Evolutionary conservation across 2,113 vertebrate species (phyloP), one percentile per base, ranked within the genome.

Genomic region (Ceuthmochares aereus): DNA sequence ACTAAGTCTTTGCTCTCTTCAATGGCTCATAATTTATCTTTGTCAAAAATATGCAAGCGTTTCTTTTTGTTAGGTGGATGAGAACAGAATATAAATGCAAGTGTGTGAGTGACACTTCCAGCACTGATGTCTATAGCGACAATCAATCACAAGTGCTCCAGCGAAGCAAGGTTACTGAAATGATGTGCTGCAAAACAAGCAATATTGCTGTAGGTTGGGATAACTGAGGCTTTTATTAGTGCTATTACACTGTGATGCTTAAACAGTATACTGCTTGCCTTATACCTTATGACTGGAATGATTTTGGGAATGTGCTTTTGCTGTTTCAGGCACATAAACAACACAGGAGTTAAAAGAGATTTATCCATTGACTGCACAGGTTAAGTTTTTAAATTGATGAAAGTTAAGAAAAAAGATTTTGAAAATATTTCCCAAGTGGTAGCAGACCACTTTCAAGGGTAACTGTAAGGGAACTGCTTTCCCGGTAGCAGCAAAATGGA

Each of bases 1-100:
- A 91, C 91, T 94, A 84, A 95, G 84, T 93, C 91, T 95, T 88
- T 93, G 78, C 67, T 94, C 47, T 91, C 76, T 72, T 94, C 89
- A 84, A n/a, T 81, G 69, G 56, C 68, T 93, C 62, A 58, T 90
- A 91, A 97, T 97, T 95, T 95, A 95, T 97, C 96, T 90, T 90
- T 94, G 96, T 95, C 91, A 96, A 78, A 91, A 97, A 97, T 95
- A 94, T 94, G 95, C 87, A 93, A 87, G 78, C 8, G 0, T 94
- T 97, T 94, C 94, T 88, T 90, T 96, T 83, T 85, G 73, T 91
- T 74, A 45, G 82, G 26, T 75, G 43, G 81, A 81, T 91, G 95
- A 91, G 91, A 93, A 78, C 21, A 72, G 97, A 97, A 90, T 95
- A 77, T 90, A 94, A 97, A 95, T 94, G 76, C 70, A 68, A 42